These are phyloP conservation scores for Harpagifer antarcticus DNA, from an alignment of 2,797 vertebrate genomes.

Conservation along the genomic window DNA sequence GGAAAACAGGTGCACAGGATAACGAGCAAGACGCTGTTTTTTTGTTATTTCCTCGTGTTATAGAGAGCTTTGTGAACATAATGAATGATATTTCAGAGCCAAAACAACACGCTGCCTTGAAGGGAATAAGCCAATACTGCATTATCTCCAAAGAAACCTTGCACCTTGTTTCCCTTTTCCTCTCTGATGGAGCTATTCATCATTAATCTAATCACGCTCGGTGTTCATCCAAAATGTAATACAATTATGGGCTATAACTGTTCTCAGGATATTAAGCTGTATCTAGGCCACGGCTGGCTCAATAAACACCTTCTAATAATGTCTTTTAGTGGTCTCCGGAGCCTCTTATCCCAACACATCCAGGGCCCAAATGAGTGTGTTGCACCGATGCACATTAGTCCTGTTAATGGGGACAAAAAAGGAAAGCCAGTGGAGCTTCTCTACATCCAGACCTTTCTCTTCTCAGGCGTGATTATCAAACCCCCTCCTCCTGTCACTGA, in stretches of 20 bases:
- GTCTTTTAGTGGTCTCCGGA: slow-evolving; percentile 78
- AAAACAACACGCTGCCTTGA: slow-evolving; percentile 20
- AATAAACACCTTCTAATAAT: slow-evolving; percentile 82
- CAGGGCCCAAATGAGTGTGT: slow-evolving; percentile 76
- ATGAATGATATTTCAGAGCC: not conserved
- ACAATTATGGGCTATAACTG: slow-evolving; percentile 78
- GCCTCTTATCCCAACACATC: slow-evolving; percentile 74
- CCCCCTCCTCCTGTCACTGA: slow-evolving; percentile 55
- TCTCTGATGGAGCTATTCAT: slow-evolving; percentile 69
- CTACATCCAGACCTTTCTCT: slow-evolving; percentile 69
- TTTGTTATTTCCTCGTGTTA: not conserved
- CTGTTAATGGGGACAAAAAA: slow-evolving; percentile 70
- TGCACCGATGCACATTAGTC: slow-evolving; percentile 73
- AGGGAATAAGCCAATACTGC: slow-evolving; percentile 42
- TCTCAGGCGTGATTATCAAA: slow-evolving; percentile 73
- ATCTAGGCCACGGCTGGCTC: slow-evolving; percentile 76
- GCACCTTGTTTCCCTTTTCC: slow-evolving; percentile 39
- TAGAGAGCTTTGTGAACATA: slow-evolving; percentile 22
- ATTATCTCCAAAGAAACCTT: slow-evolving; percentile 46
- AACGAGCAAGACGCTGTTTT: slow-evolving; percentile 7
- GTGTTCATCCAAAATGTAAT: slow-evolving; percentile 75
- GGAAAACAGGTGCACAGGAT: not conserved
- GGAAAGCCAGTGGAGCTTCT: slow-evolving; percentile 52
- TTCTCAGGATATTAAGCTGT: slow-evolving; percentile 76
- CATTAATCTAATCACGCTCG: slow-evolving; percentile 75